Base-by-base conservation (phyloP, 2,113 vertebrate species). In the Gavialis gangeticus region DNA sequence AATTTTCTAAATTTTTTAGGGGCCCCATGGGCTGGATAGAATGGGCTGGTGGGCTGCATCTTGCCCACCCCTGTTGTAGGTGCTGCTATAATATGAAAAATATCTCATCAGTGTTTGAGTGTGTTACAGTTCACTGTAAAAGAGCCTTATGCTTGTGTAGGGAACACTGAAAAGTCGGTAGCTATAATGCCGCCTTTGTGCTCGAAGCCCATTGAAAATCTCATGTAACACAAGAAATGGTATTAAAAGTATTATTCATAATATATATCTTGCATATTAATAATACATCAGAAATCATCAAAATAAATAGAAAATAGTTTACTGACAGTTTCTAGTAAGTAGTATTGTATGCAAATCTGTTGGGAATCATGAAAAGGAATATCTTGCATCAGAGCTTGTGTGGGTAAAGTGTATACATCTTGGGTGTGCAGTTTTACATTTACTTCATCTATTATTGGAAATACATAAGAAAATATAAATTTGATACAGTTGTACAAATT, bases 301-400 rank as follows among this genome's bases (percentile, higher is more conserved):
- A 96, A 92, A 87, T 94, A 96, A 94, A 80, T 93, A 85, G 82
- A 94, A 92, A 95, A 86, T 80, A 75, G 84, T 94, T 92, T 90
- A 77, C 85, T 63, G n/a, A 86, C 75, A 64, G 54, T 75, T 54
- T 79, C 64, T 67, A 86, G 62, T 86, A 34, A 90, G 82, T 76
- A 46, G 75, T 77, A 79, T 73, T 84, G 73, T 46, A 84, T 73
- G 76, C 85, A 85, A 85, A 58, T 79, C 59, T 71, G 25, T 73
- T 46, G 75, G 58, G 37, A 54, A 73, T 58, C 24, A 58, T 37
- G 89, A 83, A 34, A 24, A 75, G 16, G 24, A 73, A 73, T 67
- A 87, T 30, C 54, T 37, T 81, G 60, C 57, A 34, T 84, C 28
- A 11, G n/a, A 64, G 25, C 75, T 27, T 11, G 11, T 63, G 62